Percentiles rank a stretch among this genome's conserved stretches.
phyloP scores from a whole-genome alignment of 2,797 vertebrate species.

The Sebastes melanostomus region DNA sequence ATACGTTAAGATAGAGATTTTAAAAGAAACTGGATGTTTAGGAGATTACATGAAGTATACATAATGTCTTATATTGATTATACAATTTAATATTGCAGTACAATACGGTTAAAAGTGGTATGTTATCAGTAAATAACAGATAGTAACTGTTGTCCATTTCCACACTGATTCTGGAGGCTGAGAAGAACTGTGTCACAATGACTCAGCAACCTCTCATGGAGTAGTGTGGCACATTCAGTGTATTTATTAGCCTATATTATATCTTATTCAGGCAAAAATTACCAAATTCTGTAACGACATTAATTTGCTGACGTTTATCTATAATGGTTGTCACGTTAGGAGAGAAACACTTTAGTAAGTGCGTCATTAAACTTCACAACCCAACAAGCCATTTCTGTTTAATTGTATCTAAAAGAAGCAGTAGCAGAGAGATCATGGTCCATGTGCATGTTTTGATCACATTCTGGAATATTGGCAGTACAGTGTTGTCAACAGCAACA shows the following conservation, averaged over 20 bases:
- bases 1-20: not conserved
- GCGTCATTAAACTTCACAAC: not conserved
- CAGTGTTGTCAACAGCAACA: not conserved
- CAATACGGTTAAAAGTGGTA: not conserved
- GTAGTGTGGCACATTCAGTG: not conserved
- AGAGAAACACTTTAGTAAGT: not conserved
- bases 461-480: no score
- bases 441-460: fast-evolving
- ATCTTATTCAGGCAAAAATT: not conserved
- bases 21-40: not conserved
- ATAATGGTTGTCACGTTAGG: no score
- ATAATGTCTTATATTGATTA: not conserved
- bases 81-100: not conserved
- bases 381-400: fast-evolving
- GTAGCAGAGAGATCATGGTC: fast-evolving
- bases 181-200: conserved; percentile 20
- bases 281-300: not conserved
- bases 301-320: not conserved
- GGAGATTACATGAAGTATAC: not conserved
- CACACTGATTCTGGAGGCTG: not conserved
- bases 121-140: not conserved
- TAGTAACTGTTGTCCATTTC: not conserved
- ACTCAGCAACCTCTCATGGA: conserved; percentile 23
- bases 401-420: fast-evolving
- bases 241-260: not conserved